Base-by-base conservation (phyloP, 1,140 invertebrate genomes). In the Theocolax elegans region DNA sequence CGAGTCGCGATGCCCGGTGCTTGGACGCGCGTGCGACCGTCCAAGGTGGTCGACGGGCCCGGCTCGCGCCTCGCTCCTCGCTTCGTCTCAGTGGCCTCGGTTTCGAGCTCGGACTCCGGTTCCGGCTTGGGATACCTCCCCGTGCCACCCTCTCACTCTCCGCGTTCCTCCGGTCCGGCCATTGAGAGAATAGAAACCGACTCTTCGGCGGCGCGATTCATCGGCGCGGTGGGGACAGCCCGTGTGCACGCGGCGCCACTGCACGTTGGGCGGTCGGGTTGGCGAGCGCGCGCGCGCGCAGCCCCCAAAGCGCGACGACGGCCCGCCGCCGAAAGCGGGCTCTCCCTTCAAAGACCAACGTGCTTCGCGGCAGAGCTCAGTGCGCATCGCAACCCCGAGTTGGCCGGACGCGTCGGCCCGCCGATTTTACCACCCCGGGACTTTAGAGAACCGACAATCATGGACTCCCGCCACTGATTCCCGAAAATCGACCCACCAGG, bases 311-410 rank as follows among this genome's bases (percentile, higher is more conserved):
- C 25, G 46, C 48, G 49, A 68, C 66, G 73, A 69, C 48, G 64
- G 71, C 35, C 31, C 54, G 48, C 53, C 64, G 63, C 62, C 67
- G 49, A 68, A 62, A 60, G 72, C 48, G 64, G 40, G 60, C 60
- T 66, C 68, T 54, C 62, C 27, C 35, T 59, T 27, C 67, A 29
- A 49, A 71, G 42, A 7, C 15, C 68, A 71, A 67, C 56, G 59
- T 53, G 49, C 48, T 25, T 21, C 25, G 27, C 68, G 62, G 49
- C 62, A 64, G 71, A 64, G 76, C 73, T 84, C 81, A 85, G 83
- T 85, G 76, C 75, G 81, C 79, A 78, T 79, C 75, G 80, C 77
- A 77, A 81, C 74, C 78, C 79, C 74, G 76, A 74, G 73, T 74
- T 71, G 67, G 75, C 44, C 74, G 77, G 74, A 76, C 72, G 74